Evolutionary conservation across 2,888 invertebrate genomes (phyloP), one percentile per base, ranked within the genome.

Genomic region (Synergus itoensis): DNA sequence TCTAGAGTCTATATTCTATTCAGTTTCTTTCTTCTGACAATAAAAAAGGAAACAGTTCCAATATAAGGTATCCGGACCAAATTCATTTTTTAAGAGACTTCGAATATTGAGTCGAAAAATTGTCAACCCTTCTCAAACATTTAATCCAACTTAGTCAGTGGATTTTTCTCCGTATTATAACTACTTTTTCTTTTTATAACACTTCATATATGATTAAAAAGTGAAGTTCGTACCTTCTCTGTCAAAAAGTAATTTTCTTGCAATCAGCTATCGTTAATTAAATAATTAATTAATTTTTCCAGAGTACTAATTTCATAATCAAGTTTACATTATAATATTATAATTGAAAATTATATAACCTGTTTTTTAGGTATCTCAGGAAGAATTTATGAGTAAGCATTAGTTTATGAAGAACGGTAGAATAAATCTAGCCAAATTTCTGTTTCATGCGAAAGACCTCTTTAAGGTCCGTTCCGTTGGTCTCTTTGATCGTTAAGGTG

Each of bases 101-200:
- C 14, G 7, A 21, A 43, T 67, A 67, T 67, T 67, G 45, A 67
- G 67, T 18, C 67, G 21, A 43, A 67, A 67, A 45, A 67, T 67
- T 43, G 67, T 67, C 43, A 45, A 67, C 67, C 67, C 67, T 67
- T 67, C 67, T 67, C 45, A 45, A 18, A 43, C 43, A 18, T 43
- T 67, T 45, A 67, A 45, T 45, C 62, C 62, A 28, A 62, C 21
- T 62, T 28, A 62, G 21, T 12, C 12, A 28, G 11, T 18, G 8
- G 4, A 9, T 9, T 62, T 12, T 28, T 62, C 11, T 9, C 36
- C 36, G 36, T 36, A 7, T 36, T 7, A 36, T 5, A 36, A 5
- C 36, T 5, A 36, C 5, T 5, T 4, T 36, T 36, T 36, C 7
- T 36, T 36, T 36, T 36, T 36, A n/a, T 36, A 36, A 0, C 5